Evolutionary conservation across 2,113 vertebrate species (phyloP), one percentile per base, ranked within the genome.

Genomic region (Centropristis striata): DNA sequence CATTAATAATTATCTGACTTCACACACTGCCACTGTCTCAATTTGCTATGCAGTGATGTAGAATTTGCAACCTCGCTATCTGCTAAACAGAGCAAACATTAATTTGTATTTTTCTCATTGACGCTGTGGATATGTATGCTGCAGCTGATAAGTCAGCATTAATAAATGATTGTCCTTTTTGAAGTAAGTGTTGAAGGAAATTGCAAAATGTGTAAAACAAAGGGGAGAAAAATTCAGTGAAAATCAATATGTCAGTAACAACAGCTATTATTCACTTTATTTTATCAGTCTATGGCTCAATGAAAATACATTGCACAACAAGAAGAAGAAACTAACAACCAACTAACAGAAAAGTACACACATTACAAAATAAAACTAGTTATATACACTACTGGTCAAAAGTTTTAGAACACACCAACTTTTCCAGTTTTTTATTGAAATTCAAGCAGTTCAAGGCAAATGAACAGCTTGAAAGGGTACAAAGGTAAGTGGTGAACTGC

Each of bases 1-100:
- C 66, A 85, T 86, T 69, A 73, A 77, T 81, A 82, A 84, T 87
- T 75, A 68, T 69, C 53, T 67, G 41, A 49, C 57, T 79, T 81
- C 51, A 72, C 79, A 78, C 49, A 50, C 46, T 28, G 37, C 47
- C 49, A 49, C 57, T 76, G 54, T 67, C 46, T 77, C 64, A 53
- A 68, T 83, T 76, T 55, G 28, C 57, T 46, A 27, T 28, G 54
- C 69, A 71, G 51, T 25, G 70, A 50, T 59, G 65, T 61, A 13
- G 23, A 54, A 58, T 72, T 57, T 54, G 10, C 28, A 67, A 61
- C 46, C 51, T 54, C 61, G 47, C 49, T 41, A 20, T 64, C 27
- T 78, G 8, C 57, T 58, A 28, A 59, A 65, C 58, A 64, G 78
- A 73, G 77, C 25, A 68, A 75, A 58, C 47, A 68, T 60, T 80